These are phyloP conservation scores for Entelurus aequoreus DNA, from an alignment of 2,113 vertebrate species.

Conservation along the genomic window DNA sequence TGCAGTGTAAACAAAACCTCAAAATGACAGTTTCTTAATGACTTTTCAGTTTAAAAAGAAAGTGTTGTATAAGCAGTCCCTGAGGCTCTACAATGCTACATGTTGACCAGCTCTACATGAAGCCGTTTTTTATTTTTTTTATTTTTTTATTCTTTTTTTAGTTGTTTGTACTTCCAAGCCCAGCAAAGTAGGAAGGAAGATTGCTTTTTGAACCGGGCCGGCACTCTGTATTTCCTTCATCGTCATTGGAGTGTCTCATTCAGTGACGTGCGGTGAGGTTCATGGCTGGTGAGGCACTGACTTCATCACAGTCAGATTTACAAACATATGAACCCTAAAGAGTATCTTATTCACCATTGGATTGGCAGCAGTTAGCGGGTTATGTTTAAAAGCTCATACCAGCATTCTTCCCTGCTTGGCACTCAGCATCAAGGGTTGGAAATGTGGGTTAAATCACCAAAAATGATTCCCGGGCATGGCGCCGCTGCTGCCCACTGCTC, in stretches of 20 bases:
- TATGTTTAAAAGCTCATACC: no score
- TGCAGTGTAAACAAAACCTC: neutral
- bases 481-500: no score
- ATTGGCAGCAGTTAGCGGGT: no score
- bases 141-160: slow-evolving; percentile 11
- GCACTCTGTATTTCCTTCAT: slow-evolving; percentile 17
- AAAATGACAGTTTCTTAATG: neutral
- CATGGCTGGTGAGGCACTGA: no score
- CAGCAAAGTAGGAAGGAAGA: slow-evolving; percentile 26
- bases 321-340: no score
- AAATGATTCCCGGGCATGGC: no score
- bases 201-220: slow-evolving; percentile 25
- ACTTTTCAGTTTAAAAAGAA: neutral
- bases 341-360: no score
- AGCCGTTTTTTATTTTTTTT: slow-evolving; percentile 18
- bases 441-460: no score
- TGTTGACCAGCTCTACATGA: slow-evolving; percentile 13
- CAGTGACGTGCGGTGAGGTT: no score
- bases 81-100: neutral
- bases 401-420: no score
- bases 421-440: no score
- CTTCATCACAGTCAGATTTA: no score
- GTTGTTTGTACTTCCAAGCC: slow-evolving; percentile 18
- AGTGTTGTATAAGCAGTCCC: neutral
- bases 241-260: slow-evolving; percentile 1